phyloP scores from a whole-genome alignment of 30 jellyfish, hydroid and myxozoan genomes.

The Hydractinia symbiolongicarpus region DNA sequence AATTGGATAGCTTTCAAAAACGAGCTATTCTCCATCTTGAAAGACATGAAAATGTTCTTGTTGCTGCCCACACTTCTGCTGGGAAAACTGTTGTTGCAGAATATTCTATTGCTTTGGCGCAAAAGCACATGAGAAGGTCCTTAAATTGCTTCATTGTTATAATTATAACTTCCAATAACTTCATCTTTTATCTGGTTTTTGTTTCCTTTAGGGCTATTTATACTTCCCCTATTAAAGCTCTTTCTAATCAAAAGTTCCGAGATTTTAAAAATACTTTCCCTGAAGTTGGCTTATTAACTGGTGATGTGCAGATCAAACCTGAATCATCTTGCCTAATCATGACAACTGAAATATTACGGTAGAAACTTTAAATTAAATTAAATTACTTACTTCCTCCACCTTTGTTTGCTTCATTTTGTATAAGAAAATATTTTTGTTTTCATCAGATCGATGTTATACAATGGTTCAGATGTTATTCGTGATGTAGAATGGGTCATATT shows the following conservation, averaged over 20 bases:
- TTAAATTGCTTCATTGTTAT: not conserved
- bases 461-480: slow-evolving; percentile 84
- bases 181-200: not conserved
- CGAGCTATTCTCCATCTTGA: slow-evolving; percentile 94
- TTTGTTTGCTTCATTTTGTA: not conserved
- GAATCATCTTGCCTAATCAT: slow-evolving; percentile 86
- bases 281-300: slow-evolving; percentile 95
- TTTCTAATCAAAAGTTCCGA: slow-evolving; percentile 93
- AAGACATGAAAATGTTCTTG: slow-evolving; percentile 88
- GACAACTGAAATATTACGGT: slow-evolving; percentile 99
- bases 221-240: slow-evolving; percentile 98
- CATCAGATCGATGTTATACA: slow-evolving; percentile 90
- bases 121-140: slow-evolving; percentile 91
- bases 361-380: not conserved
- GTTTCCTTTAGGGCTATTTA: slow-evolving; percentile 61
- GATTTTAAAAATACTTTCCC: slow-evolving; percentile 85
- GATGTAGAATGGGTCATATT: slow-evolving; percentile 98
- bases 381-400: not conserved
- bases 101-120: slow-evolving; percentile 98
- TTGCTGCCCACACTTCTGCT: slow-evolving; percentile 99
- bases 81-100: slow-evolving; percentile 99
- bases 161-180: not conserved
- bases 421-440: not conserved
- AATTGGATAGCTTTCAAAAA: slow-evolving; percentile 91
- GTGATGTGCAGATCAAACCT: slow-evolving; percentile 94